A percentile compares a stretch with the other conserved stretches of the same genome.
These are phyloP conservation scores for Linnaemya tessellans DNA, from an alignment of 2,888 invertebrate species.

Conservation along the genomic window DNA sequence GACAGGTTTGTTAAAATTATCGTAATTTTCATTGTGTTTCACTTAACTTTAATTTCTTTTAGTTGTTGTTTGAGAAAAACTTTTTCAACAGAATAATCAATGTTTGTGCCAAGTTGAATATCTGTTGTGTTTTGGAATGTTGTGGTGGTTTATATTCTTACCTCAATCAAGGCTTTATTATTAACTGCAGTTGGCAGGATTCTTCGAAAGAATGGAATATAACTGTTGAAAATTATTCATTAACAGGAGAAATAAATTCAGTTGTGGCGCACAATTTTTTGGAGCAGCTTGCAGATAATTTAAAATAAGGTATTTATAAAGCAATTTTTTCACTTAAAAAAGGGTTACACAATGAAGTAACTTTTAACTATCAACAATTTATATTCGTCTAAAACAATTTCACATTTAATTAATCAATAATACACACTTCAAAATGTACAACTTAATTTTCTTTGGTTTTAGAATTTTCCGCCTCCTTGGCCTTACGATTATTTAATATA, in stretches of 20 bases:
- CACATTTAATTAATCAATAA: not conserved
- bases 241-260: not conserved
- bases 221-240: slow-evolving; percentile 1
- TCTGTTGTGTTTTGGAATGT: slow-evolving; percentile 63
- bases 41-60: not conserved
- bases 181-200: slow-evolving; percentile 23
- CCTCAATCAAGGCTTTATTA: slow-evolving; percentile 29
- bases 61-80: slow-evolving; percentile 52
- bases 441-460: not conserved
- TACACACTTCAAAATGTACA: not conserved
- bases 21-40: not conserved
- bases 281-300: slow-evolving; percentile 26
- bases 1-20: slow-evolving; percentile 26
- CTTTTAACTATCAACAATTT: not conserved
- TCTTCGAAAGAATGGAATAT: slow-evolving; percentile 39
- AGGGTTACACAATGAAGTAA: not conserved
- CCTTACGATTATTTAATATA: slow-evolving; percentile 86
- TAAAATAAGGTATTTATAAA: slow-evolving; percentile 43
- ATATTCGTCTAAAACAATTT: not conserved
- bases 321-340: not conserved
- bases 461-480: not conserved
- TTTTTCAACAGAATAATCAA: slow-evolving; percentile 60
- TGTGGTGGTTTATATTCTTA: slow-evolving; percentile 42
- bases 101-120: slow-evolving; percentile 46
- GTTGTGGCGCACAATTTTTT: not conserved